A percentile compares a stretch with the other conserved stretches of the same genome.
phyloP scores from a whole-genome alignment of 2,888 invertebrate genomes.

The Ligdia adustata region DNA sequence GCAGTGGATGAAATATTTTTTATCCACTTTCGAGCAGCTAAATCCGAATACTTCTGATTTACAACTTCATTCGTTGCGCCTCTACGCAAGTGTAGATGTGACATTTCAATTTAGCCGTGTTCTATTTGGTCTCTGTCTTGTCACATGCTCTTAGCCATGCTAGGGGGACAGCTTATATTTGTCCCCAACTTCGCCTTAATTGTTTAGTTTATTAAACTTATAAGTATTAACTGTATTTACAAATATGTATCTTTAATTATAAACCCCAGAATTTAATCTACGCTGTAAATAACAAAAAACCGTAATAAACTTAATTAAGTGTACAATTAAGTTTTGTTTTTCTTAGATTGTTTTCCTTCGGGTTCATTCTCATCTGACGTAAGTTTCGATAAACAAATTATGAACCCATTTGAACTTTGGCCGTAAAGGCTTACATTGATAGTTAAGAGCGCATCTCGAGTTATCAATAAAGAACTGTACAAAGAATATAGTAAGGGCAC shows the following conservation, averaged over 20 bases:
- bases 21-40: too few relatives aligned
- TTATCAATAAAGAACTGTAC: conserved; percentile 22
- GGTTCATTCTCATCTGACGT: not conserved
- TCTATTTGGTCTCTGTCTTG: too few relatives aligned
- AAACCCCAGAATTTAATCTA: not conserved
- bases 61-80: too few relatives aligned
- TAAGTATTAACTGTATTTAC: not conserved
- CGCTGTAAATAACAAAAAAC: conserved; percentile 2
- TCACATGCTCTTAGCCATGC: too few relatives aligned
- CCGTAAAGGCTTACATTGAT: conserved; percentile 34
- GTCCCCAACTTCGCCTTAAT: too few relatives aligned
- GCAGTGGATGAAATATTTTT: too few relatives aligned
- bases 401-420: conserved; percentile 46
- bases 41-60: too few relatives aligned
- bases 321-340: conserved; percentile 7
- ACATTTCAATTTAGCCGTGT: too few relatives aligned
- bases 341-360: not conserved
- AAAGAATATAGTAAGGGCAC: not conserved
- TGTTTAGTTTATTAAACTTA: not conserved
- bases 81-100: too few relatives aligned
- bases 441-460: conserved; percentile 20
- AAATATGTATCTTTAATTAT: not conserved
- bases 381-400: conserved; percentile 41
- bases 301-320: conserved; percentile 1
- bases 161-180: too few relatives aligned